These are phyloP conservation scores for Octopus sinensis DNA, from an alignment of 1,140 invertebrate genomes.

Conservation along the genomic window DNA sequence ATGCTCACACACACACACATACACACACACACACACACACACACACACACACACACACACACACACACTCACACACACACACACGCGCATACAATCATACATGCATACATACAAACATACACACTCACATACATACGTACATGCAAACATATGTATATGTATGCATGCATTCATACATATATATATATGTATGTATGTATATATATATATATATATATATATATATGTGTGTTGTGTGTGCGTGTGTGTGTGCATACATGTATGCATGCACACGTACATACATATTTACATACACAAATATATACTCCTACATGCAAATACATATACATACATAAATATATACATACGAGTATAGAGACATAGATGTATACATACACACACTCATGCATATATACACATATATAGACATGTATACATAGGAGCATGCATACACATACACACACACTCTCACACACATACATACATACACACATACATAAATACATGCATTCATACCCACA, in stretches of 20 bases:
- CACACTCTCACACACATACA: background rate
- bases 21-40: background rate
- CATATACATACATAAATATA: background rate
- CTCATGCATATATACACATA: background rate
- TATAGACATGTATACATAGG: background rate
- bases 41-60: slow-evolving; percentile 15
- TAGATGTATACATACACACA: background rate
- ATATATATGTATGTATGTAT: background rate
- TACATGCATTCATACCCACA: background rate
- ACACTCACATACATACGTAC: slow-evolving; percentile 13
- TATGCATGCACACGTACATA: background rate
- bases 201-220: background rate
- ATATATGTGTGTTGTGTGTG: background rate
- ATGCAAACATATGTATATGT: slow-evolving; percentile 10
- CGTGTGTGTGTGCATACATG: background rate
- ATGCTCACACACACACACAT: background rate
- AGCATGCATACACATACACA: background rate
- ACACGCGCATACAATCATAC: background rate
- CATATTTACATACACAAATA: background rate
- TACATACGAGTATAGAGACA: background rate
- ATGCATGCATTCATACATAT: background rate
- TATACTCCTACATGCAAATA: background rate
- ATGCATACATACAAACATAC: slow-evolving; percentile 12
- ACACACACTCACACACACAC: slow-evolving; percentile 17
- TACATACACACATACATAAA: background rate